A percentile compares a stretch with the other conserved stretches of the same genome.
Conservation (phyloP, 2,113 vertebrate species). For the Brachionichthys hirsutus region DNA sequence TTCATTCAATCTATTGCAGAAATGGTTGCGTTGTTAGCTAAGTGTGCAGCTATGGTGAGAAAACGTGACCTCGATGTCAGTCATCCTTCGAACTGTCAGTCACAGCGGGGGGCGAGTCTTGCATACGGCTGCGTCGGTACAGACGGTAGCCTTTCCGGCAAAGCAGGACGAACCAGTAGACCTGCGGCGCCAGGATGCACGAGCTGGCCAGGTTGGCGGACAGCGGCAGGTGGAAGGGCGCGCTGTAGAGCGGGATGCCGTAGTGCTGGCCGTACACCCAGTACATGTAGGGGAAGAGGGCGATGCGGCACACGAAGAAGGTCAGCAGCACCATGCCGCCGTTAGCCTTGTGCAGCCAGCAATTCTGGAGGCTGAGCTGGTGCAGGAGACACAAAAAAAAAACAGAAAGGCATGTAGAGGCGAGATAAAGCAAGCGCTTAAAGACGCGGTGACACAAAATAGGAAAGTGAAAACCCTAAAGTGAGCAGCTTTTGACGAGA, state of each 20-base stretch:
- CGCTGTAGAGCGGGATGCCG: conserved; percentile 81
- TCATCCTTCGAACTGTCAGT: conserved; percentile 61
- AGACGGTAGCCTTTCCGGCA: conserved; percentile 87
- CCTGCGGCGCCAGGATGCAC: conserved; percentile 90
- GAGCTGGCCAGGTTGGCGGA: conserved; percentile 86
- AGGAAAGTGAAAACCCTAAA: too few species aligned
- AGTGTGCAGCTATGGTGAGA: conserved; percentile 47
- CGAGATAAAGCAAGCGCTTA: too few species aligned
- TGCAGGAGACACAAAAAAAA: conserved; percentile 20
- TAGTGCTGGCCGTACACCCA: conserved; percentile 84
- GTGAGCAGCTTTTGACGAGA: too few species aligned
- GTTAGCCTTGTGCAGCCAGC: conserved; percentile 90
- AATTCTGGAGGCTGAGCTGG: conserved; percentile 89
- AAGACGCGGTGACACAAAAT: too few species aligned
- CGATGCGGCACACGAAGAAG: conserved; percentile 92
- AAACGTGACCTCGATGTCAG: conserved; percentile 39
- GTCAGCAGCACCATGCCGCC: conserved; percentile 87
- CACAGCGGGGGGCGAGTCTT: conserved; percentile 20
- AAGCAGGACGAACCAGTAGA: conserved; percentile 96
- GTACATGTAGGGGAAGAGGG: conserved; percentile 98
- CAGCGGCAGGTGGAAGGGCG: conserved; percentile 88
- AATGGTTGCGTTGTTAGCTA: conserved; percentile 51
- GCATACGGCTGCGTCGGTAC: conserved; percentile 74
- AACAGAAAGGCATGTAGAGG: background rate
- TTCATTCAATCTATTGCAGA: conserved; percentile 39